Percentiles rank a stretch among this genome's conserved stretches.
phyloP scores from a whole-genome alignment of 2,888 invertebrate genomes.

The Hydriomena furcata region DNA sequence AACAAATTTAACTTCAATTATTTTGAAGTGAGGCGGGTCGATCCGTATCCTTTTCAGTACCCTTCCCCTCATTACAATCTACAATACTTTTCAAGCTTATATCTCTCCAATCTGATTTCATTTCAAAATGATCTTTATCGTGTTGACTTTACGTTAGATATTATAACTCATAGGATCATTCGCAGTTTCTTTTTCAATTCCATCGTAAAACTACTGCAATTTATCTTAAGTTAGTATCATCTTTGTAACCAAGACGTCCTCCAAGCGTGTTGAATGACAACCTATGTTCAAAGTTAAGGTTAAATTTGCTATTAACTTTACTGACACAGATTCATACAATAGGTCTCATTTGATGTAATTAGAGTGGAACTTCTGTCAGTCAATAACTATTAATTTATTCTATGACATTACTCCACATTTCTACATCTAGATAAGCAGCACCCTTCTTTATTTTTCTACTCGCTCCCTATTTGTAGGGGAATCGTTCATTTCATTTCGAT shows the following conservation, averaged over 20 bases:
- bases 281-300: too few relatives aligned
- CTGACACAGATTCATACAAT: too few relatives aligned
- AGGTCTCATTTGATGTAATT: too few relatives aligned
- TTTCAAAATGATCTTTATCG: not conserved
- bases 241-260: too few relatives aligned
- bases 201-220: too few relatives aligned
- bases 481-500: slow-evolving; percentile 76
- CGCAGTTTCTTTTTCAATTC: too few relatives aligned
- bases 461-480: slow-evolving; percentile 62
- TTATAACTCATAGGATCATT: not conserved
- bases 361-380: not conserved
- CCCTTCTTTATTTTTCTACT: slow-evolving; percentile 72
- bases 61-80: slow-evolving; percentile 79
- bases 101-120: not conserved
- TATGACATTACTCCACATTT: slow-evolving; percentile 64
- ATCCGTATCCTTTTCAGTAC: slow-evolving; percentile 77
- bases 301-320: too few relatives aligned
- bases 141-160: not conserved
- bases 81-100: slow-evolving; percentile 61
- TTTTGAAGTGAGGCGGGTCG: slow-evolving; percentile 75
- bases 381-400: slow-evolving; percentile 5
- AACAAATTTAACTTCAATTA: slow-evolving; percentile 83
- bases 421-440: slow-evolving; percentile 78
- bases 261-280: too few relatives aligned
- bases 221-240: too few relatives aligned